These are phyloP conservation scores for Eutolmus rufibarbis DNA, from an alignment of 2,888 invertebrate species.

Conservation along the genomic window DNA sequence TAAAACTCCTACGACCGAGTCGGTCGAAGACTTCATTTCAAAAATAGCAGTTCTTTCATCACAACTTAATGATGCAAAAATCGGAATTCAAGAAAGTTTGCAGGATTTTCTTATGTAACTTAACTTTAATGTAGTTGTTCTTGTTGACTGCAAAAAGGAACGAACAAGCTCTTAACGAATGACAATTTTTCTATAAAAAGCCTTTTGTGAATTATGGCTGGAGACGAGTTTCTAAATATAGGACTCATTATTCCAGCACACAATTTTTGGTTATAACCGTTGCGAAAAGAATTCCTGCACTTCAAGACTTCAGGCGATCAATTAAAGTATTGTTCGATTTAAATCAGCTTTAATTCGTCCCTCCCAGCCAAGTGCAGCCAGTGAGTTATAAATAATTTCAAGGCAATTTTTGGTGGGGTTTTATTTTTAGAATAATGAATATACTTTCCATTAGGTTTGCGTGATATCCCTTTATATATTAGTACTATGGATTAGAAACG, in stretches of 20 bases:
- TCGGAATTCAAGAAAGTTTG: background rate
- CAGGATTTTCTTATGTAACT: background rate
- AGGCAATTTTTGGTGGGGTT: background rate
- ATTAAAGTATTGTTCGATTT: background rate
- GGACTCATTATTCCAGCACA: background rate
- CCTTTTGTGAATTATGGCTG: background rate
- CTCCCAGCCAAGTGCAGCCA: background rate
- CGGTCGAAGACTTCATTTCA: background rate
- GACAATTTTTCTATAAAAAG: background rate
- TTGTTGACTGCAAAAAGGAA: background rate
- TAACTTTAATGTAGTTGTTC: background rate
- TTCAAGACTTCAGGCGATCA: background rate
- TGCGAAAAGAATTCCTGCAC: background rate
- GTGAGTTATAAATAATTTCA: background rate
- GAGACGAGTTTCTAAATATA: background rate
- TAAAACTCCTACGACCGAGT: background rate
- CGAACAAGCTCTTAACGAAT: background rate
- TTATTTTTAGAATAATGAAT: background rate
- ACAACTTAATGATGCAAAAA: background rate
- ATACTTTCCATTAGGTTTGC: background rate
- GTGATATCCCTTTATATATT: background rate
- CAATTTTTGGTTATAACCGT: background rate
- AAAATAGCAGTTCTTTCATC: background rate
- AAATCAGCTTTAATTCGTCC: background rate
- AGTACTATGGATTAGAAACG: background rate